phyloP scores from a whole-genome alignment of 35 echinoderm and acorn worm species.

The Heliocidaris erythrogramma region DNA sequence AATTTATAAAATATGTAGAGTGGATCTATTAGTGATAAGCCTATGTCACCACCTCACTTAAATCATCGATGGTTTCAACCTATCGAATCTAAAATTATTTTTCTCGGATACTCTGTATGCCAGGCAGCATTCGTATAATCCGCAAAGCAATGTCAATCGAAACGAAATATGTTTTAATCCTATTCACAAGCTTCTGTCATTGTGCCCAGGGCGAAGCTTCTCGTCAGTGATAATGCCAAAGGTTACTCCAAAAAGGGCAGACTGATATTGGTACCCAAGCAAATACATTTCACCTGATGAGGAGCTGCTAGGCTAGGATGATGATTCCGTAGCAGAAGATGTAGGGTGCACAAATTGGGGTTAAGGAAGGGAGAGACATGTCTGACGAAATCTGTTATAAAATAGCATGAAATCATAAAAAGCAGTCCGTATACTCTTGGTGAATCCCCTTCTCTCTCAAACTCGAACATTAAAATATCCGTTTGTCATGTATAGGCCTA shows the following conservation, averaged over 20 bases:
- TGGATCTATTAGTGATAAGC: too few species aligned
- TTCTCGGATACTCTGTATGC: neutral
- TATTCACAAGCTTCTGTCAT: constrained; percentile 21
- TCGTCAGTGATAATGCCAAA: constrained; percentile 11
- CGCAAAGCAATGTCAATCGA: constrained; percentile 31
- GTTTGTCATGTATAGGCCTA: neutral
- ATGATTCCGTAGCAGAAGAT: neutral
- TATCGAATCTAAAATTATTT: neutral
- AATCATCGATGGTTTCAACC: neutral
- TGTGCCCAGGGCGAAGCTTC: neutral
- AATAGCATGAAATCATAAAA: neutral
- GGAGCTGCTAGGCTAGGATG: neutral
- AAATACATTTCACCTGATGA: neutral
- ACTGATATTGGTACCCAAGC: constrained; percentile 18
- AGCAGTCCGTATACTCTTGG: neutral
- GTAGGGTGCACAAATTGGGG: neutral
- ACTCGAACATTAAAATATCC: neutral
- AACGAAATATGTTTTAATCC: constrained; percentile 45
- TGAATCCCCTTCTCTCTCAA: neutral
- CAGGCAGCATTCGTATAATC: neutral
- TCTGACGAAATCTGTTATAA: too few species aligned
- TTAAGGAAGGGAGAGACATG: neutral
- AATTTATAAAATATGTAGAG: too few species aligned
- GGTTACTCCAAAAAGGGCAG: neutral
- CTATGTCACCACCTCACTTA: too few species aligned